Evolutionary conservation across 2,888 invertebrate genomes (phyloP).

Genomic region (Morpho deidamia): DNA sequence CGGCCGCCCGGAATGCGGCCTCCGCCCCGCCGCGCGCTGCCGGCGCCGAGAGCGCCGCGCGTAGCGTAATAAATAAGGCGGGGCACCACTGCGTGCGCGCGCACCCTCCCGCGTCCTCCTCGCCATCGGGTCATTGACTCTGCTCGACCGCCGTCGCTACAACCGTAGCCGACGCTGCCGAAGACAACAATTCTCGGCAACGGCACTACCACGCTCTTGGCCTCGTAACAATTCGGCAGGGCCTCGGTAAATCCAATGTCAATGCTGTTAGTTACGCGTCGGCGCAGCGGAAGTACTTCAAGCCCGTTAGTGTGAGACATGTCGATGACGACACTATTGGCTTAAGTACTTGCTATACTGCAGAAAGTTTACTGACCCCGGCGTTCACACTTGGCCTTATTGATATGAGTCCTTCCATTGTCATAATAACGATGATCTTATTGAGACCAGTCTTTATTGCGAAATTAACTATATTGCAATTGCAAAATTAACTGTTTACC

Average conservation of each 20-base stretch:
- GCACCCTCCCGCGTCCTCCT: slow-evolving; percentile 72
- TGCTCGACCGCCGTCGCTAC: slow-evolving; percentile 41
- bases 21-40: slow-evolving; percentile 43
- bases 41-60: slow-evolving; percentile 55
- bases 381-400: slow-evolving; percentile 38
- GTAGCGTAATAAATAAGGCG: slow-evolving; percentile 78
- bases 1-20: slow-evolving; percentile 67
- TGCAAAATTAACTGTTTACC: neutral
- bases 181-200: slow-evolving; percentile 59
- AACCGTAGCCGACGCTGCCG: slow-evolving; percentile 51
- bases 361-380: slow-evolving; percentile 46
- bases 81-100: slow-evolving; percentile 76
- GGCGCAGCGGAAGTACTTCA: slow-evolving; percentile 22
- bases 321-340: slow-evolving; percentile 18
- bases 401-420: neutral
- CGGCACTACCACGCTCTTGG: slow-evolving; percentile 51
- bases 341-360: slow-evolving; percentile 37
- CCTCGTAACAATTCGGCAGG: slow-evolving; percentile 35
- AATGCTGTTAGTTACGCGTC: slow-evolving; percentile 54
- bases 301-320: slow-evolving; percentile 21
- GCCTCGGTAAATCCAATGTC: slow-evolving; percentile 57
- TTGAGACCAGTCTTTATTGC: neutral
- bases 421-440: neutral
- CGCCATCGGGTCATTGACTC: slow-evolving; percentile 73
- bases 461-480: neutral